Conservation (phyloP, 2,888 invertebrate species). For the Philopedon plagiatum region DNA sequence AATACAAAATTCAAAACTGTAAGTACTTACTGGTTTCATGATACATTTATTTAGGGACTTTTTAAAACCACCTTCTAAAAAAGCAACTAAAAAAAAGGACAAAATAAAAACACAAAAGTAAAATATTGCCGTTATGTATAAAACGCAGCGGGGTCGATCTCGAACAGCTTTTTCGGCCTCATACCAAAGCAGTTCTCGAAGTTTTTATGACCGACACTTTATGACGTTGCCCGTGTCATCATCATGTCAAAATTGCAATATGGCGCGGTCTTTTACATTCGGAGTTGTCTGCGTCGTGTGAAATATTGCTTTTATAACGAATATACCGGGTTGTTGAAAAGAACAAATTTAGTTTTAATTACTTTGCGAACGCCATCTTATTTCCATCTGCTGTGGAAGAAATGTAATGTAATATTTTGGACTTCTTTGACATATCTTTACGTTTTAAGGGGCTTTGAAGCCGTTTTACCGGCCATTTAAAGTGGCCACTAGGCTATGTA, state of each 20-base stretch:
- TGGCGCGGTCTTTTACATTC: constrained; percentile 37
- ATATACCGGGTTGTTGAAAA: not conserved
- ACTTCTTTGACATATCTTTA: no score
- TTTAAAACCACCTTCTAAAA: no score
- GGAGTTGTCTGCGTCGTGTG: constrained; percentile 28
- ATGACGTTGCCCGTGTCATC: constrained; percentile 44
- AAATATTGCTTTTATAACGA: constrained; percentile 2
- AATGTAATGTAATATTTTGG: no score
- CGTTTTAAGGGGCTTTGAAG: no score
- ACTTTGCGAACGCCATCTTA: no score
- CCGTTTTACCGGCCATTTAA: no score
- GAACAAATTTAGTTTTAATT: no score
- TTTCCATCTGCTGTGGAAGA: no score
- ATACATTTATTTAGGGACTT: no score
- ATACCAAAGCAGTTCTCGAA: constrained; percentile 43
- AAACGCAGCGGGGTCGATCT: constrained; percentile 30
- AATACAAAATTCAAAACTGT: no score
- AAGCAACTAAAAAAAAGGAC: constrained; percentile 24
- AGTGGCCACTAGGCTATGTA: no score
- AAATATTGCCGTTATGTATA: constrained; percentile 34
- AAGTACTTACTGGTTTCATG: no score
- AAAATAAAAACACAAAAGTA: constrained; percentile 52
- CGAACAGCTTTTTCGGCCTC: constrained; percentile 40
- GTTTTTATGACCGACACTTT: constrained; percentile 45
- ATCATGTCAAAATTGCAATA: constrained; percentile 43